Conservation (phyloP, 1,140 invertebrate genomes). For the Eufriesea mexicana region DNA sequence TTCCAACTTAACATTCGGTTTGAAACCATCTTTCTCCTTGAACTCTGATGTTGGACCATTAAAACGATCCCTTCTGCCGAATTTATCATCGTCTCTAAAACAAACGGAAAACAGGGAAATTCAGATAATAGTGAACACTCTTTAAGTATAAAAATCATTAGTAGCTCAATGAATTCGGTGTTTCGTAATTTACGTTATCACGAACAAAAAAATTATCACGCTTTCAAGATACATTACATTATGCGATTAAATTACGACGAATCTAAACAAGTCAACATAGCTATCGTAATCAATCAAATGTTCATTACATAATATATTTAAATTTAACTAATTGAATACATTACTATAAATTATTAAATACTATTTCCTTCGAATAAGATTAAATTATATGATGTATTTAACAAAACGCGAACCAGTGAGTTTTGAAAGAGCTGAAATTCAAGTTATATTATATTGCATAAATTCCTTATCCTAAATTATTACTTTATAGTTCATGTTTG, state of each 20-base stretch:
- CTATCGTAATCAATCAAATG: neutral
- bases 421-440: neutral
- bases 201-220: constrained; percentile 8
- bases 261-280: constrained; percentile 51
- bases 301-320: neutral
- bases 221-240: constrained; percentile 60
- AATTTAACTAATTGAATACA: neutral
- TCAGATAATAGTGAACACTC: neutral
- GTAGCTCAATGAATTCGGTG: constrained; percentile 59
- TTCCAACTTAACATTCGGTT: constrained; percentile 97
- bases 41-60: constrained; percentile 95
- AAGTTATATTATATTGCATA: neutral
- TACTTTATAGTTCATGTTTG: neutral
- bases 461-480: neutral
- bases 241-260: constrained; percentile 55
- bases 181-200: constrained; percentile 55
- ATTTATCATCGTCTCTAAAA: constrained; percentile 92
- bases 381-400: neutral
- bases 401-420: neutral
- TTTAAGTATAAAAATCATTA: neutral
- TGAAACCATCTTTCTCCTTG: constrained; percentile 96
- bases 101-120: constrained; percentile 53
- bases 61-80: constrained; percentile 90
- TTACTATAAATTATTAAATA: neutral
- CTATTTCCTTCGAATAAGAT: neutral